Percentiles rank a stretch among this genome's conserved stretches.
Evolutionary conservation across 2,113 vertebrate species (phyloP).

Genomic region (Pithys albifrons): DNA sequence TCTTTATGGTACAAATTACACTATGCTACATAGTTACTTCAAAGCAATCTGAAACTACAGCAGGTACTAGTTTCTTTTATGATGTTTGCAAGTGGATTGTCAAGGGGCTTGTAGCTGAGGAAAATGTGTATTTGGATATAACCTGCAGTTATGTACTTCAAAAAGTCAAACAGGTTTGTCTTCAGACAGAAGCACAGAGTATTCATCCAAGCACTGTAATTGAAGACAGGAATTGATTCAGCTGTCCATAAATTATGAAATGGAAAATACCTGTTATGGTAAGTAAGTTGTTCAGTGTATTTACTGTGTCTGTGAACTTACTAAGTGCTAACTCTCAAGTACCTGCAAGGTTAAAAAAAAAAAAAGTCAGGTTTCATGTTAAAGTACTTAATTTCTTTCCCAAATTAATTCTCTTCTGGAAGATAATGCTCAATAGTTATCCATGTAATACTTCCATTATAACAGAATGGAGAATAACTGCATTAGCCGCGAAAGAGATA

Average conservation of each 20-base stretch:
- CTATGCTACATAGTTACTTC: slow-evolving; percentile 7
- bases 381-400: slow-evolving; percentile 67
- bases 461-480: slow-evolving; percentile 70
- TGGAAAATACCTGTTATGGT: slow-evolving; percentile 41
- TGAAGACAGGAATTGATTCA: slow-evolving; percentile 35
- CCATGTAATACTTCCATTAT: slow-evolving; percentile 76
- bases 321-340: not conserved
- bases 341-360: slow-evolving; percentile 46
- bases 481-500: slow-evolving; percentile 67
- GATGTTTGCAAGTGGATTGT: not conserved
- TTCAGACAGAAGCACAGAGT: not conserved
- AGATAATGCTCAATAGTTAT: slow-evolving; percentile 69
- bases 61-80: not conserved
- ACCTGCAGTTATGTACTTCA: not conserved
- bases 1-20: not conserved
- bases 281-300: slow-evolving; percentile 15
- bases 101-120: not conserved
- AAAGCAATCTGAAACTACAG: slow-evolving; percentile 50
- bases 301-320: slow-evolving; percentile 43
- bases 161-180: slow-evolving; percentile 4
- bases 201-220: not conserved
- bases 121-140: not conserved
- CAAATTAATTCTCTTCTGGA: slow-evolving; percentile 72
- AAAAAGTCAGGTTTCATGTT: slow-evolving; percentile 20
- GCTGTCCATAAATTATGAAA: slow-evolving; percentile 13